Percentiles rank a stretch among this genome's conserved stretches.
Conservation (phyloP, 2,113 vertebrate species). For the Protobothrops mucrosquamatus region DNA sequence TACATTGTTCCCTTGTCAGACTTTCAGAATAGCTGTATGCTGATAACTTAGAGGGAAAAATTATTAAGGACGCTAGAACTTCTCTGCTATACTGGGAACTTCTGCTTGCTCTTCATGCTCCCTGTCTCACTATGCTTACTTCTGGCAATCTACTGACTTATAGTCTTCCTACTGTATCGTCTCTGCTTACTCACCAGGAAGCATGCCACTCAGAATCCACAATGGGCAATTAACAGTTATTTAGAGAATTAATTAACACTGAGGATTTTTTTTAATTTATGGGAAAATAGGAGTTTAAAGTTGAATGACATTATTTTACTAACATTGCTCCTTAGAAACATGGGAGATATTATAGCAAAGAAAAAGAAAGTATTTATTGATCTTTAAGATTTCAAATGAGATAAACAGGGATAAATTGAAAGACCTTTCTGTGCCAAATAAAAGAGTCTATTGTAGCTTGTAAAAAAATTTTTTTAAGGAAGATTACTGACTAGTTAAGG, state of each 20-base stretch:
- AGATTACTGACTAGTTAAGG: neutral
- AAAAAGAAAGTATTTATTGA: neutral
- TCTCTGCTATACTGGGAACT: neutral
- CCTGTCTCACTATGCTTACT: neutral
- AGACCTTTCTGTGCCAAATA: neutral
- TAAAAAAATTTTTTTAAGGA: neutral
- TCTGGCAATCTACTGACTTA: neutral
- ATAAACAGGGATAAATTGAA: neutral
- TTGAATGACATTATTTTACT: neutral
- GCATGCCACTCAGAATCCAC: neutral
- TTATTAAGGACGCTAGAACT: neutral
- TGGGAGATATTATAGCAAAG: neutral
- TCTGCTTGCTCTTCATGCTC: neutral
- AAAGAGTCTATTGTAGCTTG: neutral
- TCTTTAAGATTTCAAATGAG: neutral
- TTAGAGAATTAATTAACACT: neutral
- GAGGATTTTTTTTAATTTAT: neutral
- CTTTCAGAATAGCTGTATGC: neutral
- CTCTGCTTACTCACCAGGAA: neutral
- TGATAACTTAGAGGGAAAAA: neutral
- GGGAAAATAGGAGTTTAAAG: neutral
- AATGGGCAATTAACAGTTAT: neutral
- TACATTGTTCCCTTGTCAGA: neutral
- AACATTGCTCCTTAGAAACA: neutral
- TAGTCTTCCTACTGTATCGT: neutral